These are phyloP conservation scores for Antedon bifida DNA, from an alignment of 35 echinoderm and acorn worm genomes.

Conservation along the genomic window DNA sequence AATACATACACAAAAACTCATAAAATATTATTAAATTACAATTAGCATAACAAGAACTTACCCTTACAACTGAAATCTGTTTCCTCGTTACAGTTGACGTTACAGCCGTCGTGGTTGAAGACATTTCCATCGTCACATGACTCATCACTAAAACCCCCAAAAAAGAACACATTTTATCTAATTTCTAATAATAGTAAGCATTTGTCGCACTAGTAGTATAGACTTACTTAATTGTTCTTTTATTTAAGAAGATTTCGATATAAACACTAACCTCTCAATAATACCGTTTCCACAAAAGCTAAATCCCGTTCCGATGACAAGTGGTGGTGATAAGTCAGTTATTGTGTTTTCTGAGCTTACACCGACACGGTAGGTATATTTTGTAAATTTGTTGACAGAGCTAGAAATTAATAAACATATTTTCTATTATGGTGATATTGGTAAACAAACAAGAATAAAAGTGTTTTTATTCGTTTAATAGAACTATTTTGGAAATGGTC, in stretches of 20 bases:
- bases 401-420: slow-evolving; percentile 20
- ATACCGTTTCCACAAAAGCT: slow-evolving; percentile 75
- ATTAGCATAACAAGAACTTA: slow-evolving; percentile 17
- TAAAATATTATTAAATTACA: too few relatives aligned
- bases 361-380: slow-evolving; percentile 45
- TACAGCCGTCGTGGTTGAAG: slow-evolving; percentile 61
- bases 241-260: too few relatives aligned
- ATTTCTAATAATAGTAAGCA: too few relatives aligned
- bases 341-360: neutral
- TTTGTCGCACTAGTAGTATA: too few relatives aligned
- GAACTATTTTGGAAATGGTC: too few relatives aligned
- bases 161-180: too few relatives aligned
- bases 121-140: slow-evolving; percentile 85
- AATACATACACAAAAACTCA: too few relatives aligned
- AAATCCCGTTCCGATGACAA: slow-evolving; percentile 23
- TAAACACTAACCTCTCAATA: slow-evolving; percentile 52
- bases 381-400: slow-evolving; percentile 11
- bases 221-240: too few relatives aligned
- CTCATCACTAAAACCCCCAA: slow-evolving; percentile 41
- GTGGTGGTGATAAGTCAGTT: slow-evolving; percentile 12
- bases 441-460: too few relatives aligned
- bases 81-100: slow-evolving; percentile 42
- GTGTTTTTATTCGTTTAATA: too few relatives aligned
- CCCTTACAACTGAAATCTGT: slow-evolving; percentile 58
- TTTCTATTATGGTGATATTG: too few relatives aligned